phyloP scores from a whole-genome alignment of 2,113 vertebrate genomes.

The Tychaedon coryphoeus region DNA sequence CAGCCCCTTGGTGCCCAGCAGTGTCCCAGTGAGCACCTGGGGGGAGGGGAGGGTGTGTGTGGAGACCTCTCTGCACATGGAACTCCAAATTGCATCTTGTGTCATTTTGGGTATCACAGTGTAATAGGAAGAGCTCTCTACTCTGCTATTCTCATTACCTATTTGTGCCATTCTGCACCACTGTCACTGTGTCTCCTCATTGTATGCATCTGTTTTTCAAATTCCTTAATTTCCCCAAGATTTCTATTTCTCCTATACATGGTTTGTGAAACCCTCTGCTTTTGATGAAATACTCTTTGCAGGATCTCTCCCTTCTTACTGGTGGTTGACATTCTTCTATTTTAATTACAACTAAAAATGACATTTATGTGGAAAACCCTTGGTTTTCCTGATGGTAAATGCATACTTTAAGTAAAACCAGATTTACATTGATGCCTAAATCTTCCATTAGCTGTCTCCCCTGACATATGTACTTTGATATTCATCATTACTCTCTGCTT shows the following conservation, averaged over 20 bases:
- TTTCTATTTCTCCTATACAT: neutral
- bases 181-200: neutral
- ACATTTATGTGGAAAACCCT: neutral
- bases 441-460: neutral
- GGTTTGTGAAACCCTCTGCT: neutral
- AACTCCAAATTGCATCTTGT: neutral
- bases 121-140: neutral
- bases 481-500: neutral
- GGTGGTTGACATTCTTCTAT: neutral
- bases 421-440: neutral
- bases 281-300: neutral
- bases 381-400: neutral
- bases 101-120: neutral
- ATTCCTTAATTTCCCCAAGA: neutral
- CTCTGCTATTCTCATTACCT: neutral
- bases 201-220: neutral
- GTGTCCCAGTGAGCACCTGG: neutral
- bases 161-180: neutral
- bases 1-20: neutral
- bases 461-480: neutral
- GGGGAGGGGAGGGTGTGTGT: accelerated
- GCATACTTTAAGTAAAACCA: neutral
- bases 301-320: neutral
- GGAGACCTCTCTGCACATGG: neutral
- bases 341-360: neutral